Evolutionary conservation across 2,113 vertebrate genomes (phyloP).

Genomic region (Sula dactylatra): DNA sequence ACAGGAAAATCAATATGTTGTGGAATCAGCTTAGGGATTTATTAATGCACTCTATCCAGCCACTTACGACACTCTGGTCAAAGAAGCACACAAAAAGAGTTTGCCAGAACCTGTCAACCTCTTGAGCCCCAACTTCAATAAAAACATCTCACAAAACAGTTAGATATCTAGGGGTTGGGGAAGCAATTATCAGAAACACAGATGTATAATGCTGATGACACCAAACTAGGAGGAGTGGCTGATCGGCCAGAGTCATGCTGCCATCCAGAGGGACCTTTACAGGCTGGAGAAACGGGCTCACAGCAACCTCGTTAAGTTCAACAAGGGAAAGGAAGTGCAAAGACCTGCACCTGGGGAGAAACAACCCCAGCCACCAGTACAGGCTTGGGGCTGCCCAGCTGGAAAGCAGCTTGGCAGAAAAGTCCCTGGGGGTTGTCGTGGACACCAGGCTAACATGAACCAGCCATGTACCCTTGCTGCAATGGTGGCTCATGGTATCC

Average conservation of each 20-base stretch:
- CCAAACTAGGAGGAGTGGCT: not conserved
- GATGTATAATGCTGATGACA: not conserved
- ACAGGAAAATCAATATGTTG: not conserved
- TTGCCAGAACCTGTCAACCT: not conserved
- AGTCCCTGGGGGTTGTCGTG: not conserved
- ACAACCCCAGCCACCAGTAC: not conserved
- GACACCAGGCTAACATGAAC: not conserved
- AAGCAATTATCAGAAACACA: not conserved
- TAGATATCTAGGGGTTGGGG: not conserved
- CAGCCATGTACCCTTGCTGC: not conserved
- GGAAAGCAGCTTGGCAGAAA: not conserved
- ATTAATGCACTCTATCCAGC: not conserved
- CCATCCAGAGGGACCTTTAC: not conserved
- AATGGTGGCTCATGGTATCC: not conserved
- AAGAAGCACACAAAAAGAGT: not conserved
- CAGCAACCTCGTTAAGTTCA: not conserved
- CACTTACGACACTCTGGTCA: not conserved
- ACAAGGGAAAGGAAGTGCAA: not conserved
- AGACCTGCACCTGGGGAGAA: too few relatives aligned
- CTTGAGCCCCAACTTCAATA: not conserved
- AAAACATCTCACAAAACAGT: not conserved
- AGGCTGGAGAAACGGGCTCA: not conserved
- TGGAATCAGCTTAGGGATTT: not conserved
- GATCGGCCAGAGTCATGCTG: rapidly evolving
- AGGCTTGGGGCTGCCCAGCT: not conserved